Base-by-base conservation (phyloP, 2,888 invertebrate species). In the Eucriotettix oculatus region DNA sequence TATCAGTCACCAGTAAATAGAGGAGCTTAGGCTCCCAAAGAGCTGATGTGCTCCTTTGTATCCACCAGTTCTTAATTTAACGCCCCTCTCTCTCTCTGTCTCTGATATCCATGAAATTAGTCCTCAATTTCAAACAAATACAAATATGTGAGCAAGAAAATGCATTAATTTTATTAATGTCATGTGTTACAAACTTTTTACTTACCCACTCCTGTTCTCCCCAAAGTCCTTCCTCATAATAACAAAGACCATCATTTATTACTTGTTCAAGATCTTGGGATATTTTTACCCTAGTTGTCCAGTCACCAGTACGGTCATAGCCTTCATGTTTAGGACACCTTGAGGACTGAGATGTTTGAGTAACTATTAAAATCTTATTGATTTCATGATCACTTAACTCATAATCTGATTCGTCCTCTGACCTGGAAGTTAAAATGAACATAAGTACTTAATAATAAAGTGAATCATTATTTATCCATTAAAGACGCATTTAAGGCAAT, bases 181-280 rank as follows among this genome's bases (percentile, higher is more conserved):
- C 7, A 7, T 5, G 7, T 29, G 29, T 2, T 29, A 29, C 7
- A 29, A 42, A 42, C 11, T 17, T 52, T 41, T 10, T 44, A 64
- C 71, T 69, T 70, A 79, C 79, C 70, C 76, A 72, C 64, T 83
- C 80, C 52, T 78, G 73, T 60, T 81, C 82, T 16, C 79, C 85
- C 92, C 92, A 91, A 59, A 98, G 75, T 70, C 96, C 95, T 71
- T 96, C 93, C 74, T 99, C 98, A 68, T 98, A 99, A 68, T 92
- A 90, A 70, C 84, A 86, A 17, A 99, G 80, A n/a, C 98, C 98
- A 73, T 98, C 95, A 67, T 96, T 95, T 67, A 99, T 99, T 54
- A 91, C 88, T 76, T 94, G 89, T 67, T 90, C 94, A 67, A 97
- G 77, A 70, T 97, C 95, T 74, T 95, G 91, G 10, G 90, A 88